Evolutionary conservation across 2,113 vertebrate genomes (phyloP).

Genomic region (Hepsetus odoe): DNA sequence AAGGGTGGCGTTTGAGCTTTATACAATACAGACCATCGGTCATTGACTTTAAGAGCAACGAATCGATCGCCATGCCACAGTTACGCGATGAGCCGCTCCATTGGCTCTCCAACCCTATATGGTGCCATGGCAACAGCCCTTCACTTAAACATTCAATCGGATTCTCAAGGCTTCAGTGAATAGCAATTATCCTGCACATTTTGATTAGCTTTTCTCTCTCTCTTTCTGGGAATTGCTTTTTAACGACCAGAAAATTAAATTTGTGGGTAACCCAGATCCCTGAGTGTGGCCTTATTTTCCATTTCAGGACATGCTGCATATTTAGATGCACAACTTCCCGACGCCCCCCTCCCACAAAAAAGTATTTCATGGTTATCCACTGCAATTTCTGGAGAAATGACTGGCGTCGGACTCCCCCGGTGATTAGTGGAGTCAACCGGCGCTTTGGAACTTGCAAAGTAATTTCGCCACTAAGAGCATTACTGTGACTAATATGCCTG

Average conservation of each 20-base stretch:
- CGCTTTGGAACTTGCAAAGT: conserved; percentile 34
- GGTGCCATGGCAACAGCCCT: conserved; percentile 32
- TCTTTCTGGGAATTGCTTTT: conserved; percentile 49
- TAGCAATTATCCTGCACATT: conserved; percentile 47
- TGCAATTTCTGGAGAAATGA: conserved; percentile 29
- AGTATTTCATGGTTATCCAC: conserved; percentile 34
- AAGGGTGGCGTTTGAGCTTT: too few species aligned
- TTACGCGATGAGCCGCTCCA: background rate
- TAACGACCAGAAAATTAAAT: conserved; percentile 53
- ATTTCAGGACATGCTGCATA: conserved; percentile 38
- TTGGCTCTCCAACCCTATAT: conserved; percentile 30
- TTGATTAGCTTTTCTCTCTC: conserved; percentile 41
- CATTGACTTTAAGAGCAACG: background rate
- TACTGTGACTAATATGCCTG: conserved; percentile 31
- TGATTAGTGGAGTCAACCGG: conserved; percentile 26
- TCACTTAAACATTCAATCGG: conserved; percentile 47
- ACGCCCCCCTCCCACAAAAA: background rate
- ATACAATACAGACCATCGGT: too few species aligned
- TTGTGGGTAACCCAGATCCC: conserved; percentile 46
- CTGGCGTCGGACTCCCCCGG: conserved; percentile 5
- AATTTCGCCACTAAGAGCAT: conserved; percentile 15
- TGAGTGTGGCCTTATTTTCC: conserved; percentile 33
- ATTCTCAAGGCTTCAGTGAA: conserved; percentile 52
- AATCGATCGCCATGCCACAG: conserved; percentile 5
- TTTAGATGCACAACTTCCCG: conserved; percentile 24